phyloP scores from a whole-genome alignment of 1,140 invertebrate species.

The Asobara japonica region DNA sequence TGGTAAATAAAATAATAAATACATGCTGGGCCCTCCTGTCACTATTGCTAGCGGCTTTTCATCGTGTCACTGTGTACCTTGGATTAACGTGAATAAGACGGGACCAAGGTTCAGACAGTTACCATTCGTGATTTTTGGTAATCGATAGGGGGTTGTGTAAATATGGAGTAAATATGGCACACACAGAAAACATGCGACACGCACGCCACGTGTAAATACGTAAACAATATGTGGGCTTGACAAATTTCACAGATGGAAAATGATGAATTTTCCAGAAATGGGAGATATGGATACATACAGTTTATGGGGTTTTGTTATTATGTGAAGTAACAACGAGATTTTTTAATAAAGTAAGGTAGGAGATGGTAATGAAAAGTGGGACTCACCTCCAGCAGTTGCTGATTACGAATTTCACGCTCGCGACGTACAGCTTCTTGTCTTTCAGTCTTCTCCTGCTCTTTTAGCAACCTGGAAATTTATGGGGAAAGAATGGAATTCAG shows the following conservation, averaged over 20 bases:
- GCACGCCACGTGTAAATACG: conserved; percentile 64
- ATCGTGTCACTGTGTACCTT: conserved; percentile 43
- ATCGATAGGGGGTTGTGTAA: conserved; percentile 35
- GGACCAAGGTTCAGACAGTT: neutral
- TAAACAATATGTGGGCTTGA: conserved; percentile 56
- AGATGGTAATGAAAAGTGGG: conserved; percentile 22
- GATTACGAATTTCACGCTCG: conserved; percentile 79
- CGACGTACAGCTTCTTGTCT: conserved; percentile 79
- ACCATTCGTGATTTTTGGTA: neutral
- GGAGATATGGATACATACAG: conserved; percentile 58
- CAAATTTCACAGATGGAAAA: too few species aligned
- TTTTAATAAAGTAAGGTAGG: conserved; percentile 34
- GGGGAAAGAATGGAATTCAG: too few species aligned
- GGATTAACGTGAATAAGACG: conserved; percentile 29
- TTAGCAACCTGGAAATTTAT: conserved; percentile 74
- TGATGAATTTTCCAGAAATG: conserved; percentile 60
- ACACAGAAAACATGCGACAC: conserved; percentile 67
- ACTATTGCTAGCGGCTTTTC: conserved; percentile 64
- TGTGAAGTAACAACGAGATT: conserved; percentile 57
- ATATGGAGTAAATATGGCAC: conserved; percentile 51
- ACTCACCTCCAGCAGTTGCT: conserved; percentile 75
- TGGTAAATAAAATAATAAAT: conserved; percentile 40
- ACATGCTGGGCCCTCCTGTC: conserved; percentile 66
- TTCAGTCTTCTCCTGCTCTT: conserved; percentile 82
- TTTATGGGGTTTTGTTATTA: conserved; percentile 49